Evolutionary conservation across 2,888 invertebrate genomes (phyloP).

Genomic region (Malachius bipustulatus): DNA sequence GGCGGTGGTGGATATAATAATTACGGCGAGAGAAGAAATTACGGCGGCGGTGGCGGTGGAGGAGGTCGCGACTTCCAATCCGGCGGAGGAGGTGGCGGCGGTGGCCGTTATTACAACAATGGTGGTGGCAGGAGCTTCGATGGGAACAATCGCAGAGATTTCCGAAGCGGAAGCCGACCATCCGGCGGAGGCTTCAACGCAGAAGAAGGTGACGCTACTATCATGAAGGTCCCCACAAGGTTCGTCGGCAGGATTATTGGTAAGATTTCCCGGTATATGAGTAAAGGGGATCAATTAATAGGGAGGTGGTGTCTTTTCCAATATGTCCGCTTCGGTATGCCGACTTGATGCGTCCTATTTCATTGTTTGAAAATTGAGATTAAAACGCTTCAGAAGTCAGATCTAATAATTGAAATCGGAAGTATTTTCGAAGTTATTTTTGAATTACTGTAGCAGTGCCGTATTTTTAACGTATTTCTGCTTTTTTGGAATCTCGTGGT

Average conservation of each 20-base stretch:
- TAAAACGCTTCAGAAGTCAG: slow-evolving; percentile 3
- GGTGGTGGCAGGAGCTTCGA: neutral
- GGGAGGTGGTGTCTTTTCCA: neutral
- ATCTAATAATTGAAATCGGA: no score
- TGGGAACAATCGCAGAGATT: neutral
- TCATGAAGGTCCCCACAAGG: slow-evolving; percentile 29
- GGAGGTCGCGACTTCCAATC: slow-evolving; percentile 24
- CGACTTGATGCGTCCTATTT: no score
- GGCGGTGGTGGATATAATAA: slow-evolving; percentile 20
- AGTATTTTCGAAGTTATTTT: no score
- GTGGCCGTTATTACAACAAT: slow-evolving; percentile 10
- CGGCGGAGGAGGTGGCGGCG: slow-evolving; percentile 16
- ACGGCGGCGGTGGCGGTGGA: slow-evolving; percentile 20
- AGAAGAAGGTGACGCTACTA: slow-evolving; percentile 17
- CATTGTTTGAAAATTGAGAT: slow-evolving; percentile 1
- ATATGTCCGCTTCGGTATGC: neutral
- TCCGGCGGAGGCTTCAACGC: neutral
- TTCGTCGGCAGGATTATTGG: slow-evolving; percentile 46
- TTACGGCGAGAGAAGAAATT: slow-evolving; percentile 11
- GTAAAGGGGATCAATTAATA: neutral
- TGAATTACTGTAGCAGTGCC: no score
- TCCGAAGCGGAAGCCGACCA: slow-evolving; percentile 1
- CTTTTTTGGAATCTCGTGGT: no score
- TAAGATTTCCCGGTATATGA: no score
- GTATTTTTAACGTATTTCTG: no score